These are phyloP conservation scores for Rattus norvegicus DNA, from an alignment of 2,113 vertebrate species.

Conservation along the genomic window GRCr8 NC_086022.1:14437501-14438000, in stretches of 20 bases:
- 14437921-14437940: neutral
- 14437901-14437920: neutral
- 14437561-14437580: neutral
- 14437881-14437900: neutral
- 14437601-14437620: neutral
- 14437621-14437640: neutral
- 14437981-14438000: neutral
- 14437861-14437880: no score
- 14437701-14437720: neutral
- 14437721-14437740: neutral
- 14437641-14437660: constrained; percentile 18
- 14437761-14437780: neutral
- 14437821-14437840: neutral
- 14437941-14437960: neutral
- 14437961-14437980: neutral
- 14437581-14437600: neutral
- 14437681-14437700: neutral
- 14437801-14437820: neutral
- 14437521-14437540: neutral
- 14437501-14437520: neutral
- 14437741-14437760: neutral
- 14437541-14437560: neutral
- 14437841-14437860: neutral
- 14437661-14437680: constrained; percentile 27
- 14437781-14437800: neutral